Evolutionary conservation across 92 coral and sea anemone species (phyloP).

Genomic region (Porites rus): DNA sequence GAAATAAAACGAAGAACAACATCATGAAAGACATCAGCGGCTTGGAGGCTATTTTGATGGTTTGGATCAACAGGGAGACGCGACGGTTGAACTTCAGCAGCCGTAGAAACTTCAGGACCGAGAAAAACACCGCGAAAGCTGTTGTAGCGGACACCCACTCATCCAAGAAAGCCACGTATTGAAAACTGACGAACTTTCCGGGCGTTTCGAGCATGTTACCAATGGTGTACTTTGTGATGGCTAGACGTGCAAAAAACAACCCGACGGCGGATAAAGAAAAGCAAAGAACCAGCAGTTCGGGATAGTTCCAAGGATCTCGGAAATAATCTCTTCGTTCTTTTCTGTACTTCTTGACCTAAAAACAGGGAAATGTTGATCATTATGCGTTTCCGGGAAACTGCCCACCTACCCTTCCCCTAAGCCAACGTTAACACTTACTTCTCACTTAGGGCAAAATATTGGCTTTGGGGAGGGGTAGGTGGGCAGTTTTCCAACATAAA

Average conservation of each 20-base stretch:
- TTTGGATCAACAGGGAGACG: conserved; percentile 76
- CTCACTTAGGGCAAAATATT: too few relatives aligned
- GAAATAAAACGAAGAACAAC: conserved; percentile 77
- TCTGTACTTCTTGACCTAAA: conserved; percentile 76
- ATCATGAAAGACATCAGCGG: conserved; percentile 85
- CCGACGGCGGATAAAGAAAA: conserved; percentile 76
- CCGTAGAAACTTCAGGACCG: conserved; percentile 90
- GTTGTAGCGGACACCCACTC: conserved; percentile 93
- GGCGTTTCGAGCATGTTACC: conserved; percentile 71
- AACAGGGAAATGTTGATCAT: conserved; percentile 18
- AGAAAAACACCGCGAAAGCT: conserved; percentile 92
- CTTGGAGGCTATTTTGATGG: conserved; percentile 75
- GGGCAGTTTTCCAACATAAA: too few relatives aligned
- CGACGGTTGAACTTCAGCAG: conserved; percentile 93
- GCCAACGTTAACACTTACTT: too few relatives aligned
- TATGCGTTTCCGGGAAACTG: too few relatives aligned
- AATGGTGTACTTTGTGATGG: conserved; percentile 64
- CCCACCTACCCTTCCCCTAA: too few relatives aligned
- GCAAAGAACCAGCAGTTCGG: conserved; percentile 84
- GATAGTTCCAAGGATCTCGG: conserved; percentile 87
- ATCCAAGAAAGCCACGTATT: conserved; percentile 92
- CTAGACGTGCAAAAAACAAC: conserved; percentile 68
- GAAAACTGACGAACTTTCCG: conserved; percentile 79
- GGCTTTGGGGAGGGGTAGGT: too few relatives aligned
- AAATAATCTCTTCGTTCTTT: conserved; percentile 69